Evolutionary conservation across 1,140 invertebrate species (phyloP), one percentile per base, ranked within the genome.

Genomic region (Palaemon carinicauda): DNA sequence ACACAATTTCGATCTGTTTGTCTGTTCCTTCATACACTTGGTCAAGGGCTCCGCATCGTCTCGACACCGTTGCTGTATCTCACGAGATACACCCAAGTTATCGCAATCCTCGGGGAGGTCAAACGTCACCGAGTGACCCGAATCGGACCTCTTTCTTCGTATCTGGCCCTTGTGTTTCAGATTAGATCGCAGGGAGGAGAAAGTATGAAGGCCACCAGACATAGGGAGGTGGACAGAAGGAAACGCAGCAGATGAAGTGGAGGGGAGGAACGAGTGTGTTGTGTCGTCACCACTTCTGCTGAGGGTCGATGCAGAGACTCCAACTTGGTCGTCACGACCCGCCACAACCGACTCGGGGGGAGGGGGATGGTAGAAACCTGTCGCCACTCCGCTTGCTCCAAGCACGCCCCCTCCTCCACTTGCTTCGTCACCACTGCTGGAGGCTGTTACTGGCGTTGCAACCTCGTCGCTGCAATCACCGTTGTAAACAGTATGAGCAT

Each of bases 1-100:
- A 77, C 73, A 65, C 51, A 78, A 74, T n/a, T 60, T 24, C 53
- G 69, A 83, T 27, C 75, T 33, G 81, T 88, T 83, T 21, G 51
- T 69, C 75, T 82, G 74, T 50, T 83, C 87, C 73, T 87, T 87
- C 85, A 87, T 87, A 24, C 78, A 80, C 69, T 87, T 87, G 71
- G 77, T 73, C 21, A 80, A 31, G 9, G 85, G 69, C 71, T 80
- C 82, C 10, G 56, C 53, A n/a, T 78, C 75, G 75, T 51, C 73
- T 52, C 54, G 53, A 21, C 21, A 21, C 3, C 52, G 78, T 14
- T 75, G 41, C 41, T 41, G 41, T 41, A 41, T 41, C 41, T 41
- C 27, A 10, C 69, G 31, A 3, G 78, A n/a, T 1, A 31, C 60
- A 7, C 85, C 85, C 24, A 87, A 65, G 54, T 87, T 87, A 33